A percentile compares a stretch with the other conserved stretches of the same genome.
Evolutionary conservation across 2,888 invertebrate genomes (phyloP).

Genomic region (Phaedon cochleariae): DNA sequence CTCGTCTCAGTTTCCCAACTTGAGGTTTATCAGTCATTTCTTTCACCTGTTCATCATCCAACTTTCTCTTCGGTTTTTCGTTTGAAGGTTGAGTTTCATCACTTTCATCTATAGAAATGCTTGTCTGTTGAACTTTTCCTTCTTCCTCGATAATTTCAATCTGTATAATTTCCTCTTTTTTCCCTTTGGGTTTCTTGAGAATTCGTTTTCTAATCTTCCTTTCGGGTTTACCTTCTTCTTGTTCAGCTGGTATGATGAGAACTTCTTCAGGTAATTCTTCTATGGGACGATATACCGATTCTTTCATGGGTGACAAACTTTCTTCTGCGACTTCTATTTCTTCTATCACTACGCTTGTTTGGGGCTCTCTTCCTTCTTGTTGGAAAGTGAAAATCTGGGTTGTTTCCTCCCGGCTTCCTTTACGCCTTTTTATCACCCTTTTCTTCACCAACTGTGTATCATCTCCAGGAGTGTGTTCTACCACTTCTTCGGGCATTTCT

Average conservation of each 20-base stretch:
- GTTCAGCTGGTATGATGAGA: constrained; percentile 44
- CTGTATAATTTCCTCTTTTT: constrained; percentile 60
- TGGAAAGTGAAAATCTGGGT: constrained; percentile 61
- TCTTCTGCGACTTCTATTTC: constrained; percentile 57
- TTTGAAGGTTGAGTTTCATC: constrained; percentile 25
- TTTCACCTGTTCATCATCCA: neutral
- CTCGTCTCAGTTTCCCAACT: constrained; percentile 50
- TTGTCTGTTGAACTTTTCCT: constrained; percentile 60
- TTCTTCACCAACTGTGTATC: constrained; percentile 50
- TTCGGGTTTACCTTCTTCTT: constrained; percentile 41
- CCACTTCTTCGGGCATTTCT: constrained; percentile 50
- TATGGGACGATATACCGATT: constrained; percentile 41
- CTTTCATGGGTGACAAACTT: constrained; percentile 53
- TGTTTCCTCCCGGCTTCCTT: constrained; percentile 52
- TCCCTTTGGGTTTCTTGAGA: constrained; percentile 51
- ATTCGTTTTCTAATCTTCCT: constrained; percentile 51
- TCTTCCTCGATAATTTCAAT: constrained; percentile 63
- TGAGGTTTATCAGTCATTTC: constrained; percentile 51
- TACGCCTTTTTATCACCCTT: constrained; percentile 53
- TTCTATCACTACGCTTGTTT: constrained; percentile 57
- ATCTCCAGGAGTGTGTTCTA: constrained; percentile 56
- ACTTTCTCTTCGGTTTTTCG: constrained; percentile 42
- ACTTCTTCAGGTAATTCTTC: constrained; percentile 53
- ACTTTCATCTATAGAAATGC: constrained; percentile 55
- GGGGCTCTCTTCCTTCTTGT: constrained; percentile 57